Percentiles rank a stretch among this genome's conserved stretches.
Evolutionary conservation across 2,797 vertebrate species (phyloP).

Genomic region (Hapalemur alaotrensis): DNA sequence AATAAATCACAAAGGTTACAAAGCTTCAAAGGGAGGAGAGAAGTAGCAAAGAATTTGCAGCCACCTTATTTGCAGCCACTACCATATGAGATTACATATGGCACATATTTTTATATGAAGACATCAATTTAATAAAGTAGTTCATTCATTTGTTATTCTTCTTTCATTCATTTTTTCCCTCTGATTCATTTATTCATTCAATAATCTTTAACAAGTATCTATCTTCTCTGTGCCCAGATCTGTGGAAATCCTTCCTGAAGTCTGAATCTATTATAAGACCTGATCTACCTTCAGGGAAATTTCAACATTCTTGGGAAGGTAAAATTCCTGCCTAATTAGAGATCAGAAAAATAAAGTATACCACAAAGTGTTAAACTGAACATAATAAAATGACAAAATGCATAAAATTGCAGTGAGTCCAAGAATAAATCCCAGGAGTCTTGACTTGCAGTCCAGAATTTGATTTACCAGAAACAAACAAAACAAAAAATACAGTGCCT

Average conservation of each 20-base stretch:
- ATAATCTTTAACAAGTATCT: neutral
- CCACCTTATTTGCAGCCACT: neutral
- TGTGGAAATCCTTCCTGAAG: neutral
- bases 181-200: neutral
- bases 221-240: neutral
- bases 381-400: neutral
- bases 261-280: neutral
- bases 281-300: neutral
- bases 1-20: neutral
- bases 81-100: neutral
- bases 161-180: neutral
- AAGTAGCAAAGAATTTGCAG: neutral
- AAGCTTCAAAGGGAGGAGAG: neutral
- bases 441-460: neutral
- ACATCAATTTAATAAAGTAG: neutral
- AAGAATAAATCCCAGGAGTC: neutral
- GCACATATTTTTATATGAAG: neutral
- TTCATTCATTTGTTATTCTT: neutral
- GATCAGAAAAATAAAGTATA: neutral
- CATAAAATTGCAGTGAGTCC: neutral
- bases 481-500: neutral
- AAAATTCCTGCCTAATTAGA: neutral
- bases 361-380: constrained; percentile 5
- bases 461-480: constrained; percentile 18
- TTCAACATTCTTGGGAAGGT: neutral